Percentiles rank a stretch among this genome's conserved stretches.
Evolutionary conservation across 2,113 vertebrate genomes (phyloP).

Genomic region (Tympanuchus pallidicinctus): DNA sequence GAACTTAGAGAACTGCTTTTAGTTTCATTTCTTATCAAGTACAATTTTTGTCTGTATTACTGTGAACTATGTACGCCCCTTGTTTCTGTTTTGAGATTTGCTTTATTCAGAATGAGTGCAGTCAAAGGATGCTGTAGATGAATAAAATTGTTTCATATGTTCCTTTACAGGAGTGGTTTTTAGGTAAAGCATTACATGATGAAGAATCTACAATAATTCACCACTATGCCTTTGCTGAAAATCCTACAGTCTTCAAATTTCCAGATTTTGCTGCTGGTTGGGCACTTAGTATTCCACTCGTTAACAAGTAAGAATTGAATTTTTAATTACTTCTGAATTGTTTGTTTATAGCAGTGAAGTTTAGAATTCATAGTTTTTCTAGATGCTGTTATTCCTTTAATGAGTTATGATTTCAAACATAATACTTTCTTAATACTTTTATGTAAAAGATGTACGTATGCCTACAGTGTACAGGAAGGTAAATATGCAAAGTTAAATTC

Average conservation of each 20-base stretch:
- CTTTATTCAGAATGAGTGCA: conserved; percentile 37
- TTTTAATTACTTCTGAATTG: not conserved
- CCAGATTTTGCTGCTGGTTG: conserved; percentile 96
- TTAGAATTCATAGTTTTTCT: not conserved
- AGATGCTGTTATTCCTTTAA: not conserved
- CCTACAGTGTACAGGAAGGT: not conserved
- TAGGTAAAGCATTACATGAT: conserved; percentile 92
- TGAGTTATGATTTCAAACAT: not conserved
- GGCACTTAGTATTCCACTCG: conserved; percentile 90
- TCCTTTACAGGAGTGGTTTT: conserved; percentile 91
- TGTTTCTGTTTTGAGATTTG: conserved; percentile 36
- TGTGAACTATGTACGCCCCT: not conserved
- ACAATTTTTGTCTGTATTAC: not conserved
- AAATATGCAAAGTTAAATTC: not conserved
- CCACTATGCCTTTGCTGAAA: conserved; percentile 98
- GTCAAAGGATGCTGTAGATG: conserved; percentile 17
- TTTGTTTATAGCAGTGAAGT: not conserved
- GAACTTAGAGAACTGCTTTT: not conserved
- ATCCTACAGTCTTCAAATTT: conserved; percentile 91
- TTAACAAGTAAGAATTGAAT: conserved; percentile 86
- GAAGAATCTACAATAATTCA: conserved; percentile 98
- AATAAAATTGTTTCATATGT: conserved; percentile 61
- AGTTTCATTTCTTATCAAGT: not conserved
- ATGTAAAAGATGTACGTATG: not conserved
- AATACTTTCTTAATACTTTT: not conserved